Conservation (phyloP, 2,888 invertebrate genomes). For the Lasioglossum morio region DNA sequence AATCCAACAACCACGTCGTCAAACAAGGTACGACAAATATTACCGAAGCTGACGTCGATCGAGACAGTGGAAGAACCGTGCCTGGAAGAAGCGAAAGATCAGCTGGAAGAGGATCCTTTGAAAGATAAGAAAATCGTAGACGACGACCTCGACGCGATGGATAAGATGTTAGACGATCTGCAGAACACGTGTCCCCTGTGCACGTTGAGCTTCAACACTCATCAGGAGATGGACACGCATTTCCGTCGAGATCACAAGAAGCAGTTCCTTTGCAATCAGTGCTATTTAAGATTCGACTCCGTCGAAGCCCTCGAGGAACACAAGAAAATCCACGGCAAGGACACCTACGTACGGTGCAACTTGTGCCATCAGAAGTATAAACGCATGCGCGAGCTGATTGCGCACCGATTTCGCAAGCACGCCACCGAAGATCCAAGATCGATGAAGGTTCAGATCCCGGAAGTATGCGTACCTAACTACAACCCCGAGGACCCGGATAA, state of each 20-base stretch:
- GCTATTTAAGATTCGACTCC: constrained; percentile 45
- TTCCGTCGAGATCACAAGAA: constrained; percentile 64
- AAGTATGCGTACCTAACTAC: no score
- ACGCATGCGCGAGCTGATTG: constrained; percentile 58
- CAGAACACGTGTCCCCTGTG: constrained; percentile 70
- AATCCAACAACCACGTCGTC: not conserved
- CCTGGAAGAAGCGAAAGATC: not conserved
- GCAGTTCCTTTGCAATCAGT: constrained; percentile 69
- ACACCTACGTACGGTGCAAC: constrained; percentile 55
- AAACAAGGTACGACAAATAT: not conserved
- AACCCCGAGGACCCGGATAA: not conserved
- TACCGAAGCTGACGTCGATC: not conserved
- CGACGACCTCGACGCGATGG: constrained; percentile 45
- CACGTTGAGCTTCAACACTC: constrained; percentile 63
- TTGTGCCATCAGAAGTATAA: constrained; percentile 68
- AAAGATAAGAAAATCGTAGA: not conserved
- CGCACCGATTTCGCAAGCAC: constrained; percentile 67
- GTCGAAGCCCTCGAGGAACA: constrained; percentile 55
- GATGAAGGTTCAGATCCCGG: not conserved
- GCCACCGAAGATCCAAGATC: constrained; percentile 53
- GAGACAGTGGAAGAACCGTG: not conserved
- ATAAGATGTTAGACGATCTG: constrained; percentile 55
- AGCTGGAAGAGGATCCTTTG: not conserved
- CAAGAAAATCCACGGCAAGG: constrained; percentile 62
- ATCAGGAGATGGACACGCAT: constrained; percentile 64